Evolutionary conservation across 2,797 vertebrate species (phyloP).

Genomic region (Siniperca scherzeri): DNA sequence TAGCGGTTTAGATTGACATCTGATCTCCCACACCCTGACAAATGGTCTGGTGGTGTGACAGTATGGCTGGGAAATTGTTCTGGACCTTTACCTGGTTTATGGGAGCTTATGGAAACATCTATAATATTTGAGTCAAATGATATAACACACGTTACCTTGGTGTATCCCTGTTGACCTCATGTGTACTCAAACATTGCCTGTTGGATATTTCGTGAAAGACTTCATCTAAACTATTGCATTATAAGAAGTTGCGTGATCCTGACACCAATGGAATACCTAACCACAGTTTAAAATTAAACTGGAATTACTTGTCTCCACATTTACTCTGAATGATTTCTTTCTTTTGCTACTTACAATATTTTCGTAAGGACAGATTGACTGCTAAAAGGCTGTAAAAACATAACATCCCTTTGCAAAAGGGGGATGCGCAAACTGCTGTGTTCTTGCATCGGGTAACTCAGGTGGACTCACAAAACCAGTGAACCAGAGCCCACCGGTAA

Average conservation of each 20-base stretch:
- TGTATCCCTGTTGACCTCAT: not conserved
- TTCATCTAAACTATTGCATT: not conserved
- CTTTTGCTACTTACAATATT: not conserved
- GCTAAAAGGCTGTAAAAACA: not conserved
- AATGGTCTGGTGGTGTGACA: not conserved
- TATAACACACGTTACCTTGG: conserved; percentile 33
- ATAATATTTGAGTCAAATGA: conserved; percentile 49
- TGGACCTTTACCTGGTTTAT: not conserved
- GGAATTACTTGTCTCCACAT: not conserved
- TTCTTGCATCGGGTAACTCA: not conserved
- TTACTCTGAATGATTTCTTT: not conserved
- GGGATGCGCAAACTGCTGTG: not conserved
- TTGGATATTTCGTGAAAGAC: not conserved
- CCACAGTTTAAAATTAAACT: not conserved
- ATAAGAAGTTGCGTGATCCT: not conserved
- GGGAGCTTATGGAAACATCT: not conserved
- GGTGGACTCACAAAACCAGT: not conserved
- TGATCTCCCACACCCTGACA: not conserved
- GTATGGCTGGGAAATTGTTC: not conserved
- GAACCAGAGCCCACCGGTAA: not conserved
- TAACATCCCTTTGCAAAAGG: not conserved
- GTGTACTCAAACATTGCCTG: conserved; percentile 13
- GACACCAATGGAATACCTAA: not conserved
- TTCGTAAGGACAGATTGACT: fast-evolving
- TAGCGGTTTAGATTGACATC: not conserved